Evolutionary conservation across 2,113 vertebrate genomes (phyloP).

Genomic region (Eupsittula cactorum): DNA sequence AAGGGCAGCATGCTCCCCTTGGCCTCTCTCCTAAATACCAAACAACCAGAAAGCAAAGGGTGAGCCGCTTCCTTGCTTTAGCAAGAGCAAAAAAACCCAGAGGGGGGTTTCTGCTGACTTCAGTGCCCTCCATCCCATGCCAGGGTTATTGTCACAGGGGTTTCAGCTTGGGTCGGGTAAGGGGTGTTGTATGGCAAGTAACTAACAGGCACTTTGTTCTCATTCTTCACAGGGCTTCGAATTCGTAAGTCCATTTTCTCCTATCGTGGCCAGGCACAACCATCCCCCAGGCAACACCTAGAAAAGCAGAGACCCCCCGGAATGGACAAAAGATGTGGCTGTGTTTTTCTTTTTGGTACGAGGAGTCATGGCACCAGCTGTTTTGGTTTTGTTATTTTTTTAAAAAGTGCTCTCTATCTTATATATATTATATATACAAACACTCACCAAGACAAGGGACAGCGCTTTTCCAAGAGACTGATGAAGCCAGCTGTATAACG

Average conservation of each 20-base stretch:
- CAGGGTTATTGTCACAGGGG: not conserved
- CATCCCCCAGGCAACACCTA: not conserved
- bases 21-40: not conserved
- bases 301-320: conserved; percentile 26
- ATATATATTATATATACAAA: conserved; percentile 78
- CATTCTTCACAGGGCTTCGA: not conserved
- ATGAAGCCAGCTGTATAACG: conserved; percentile 73
- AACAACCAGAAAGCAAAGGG: not conserved
- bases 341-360: conserved; percentile 67
- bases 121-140: not conserved
- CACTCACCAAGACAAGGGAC: conserved; percentile 72
- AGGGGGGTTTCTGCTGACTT: not conserved
- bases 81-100: not conserved
- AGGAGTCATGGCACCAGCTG: conserved; percentile 66
- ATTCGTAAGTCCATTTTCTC: not conserved
- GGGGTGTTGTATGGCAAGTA: not conserved
- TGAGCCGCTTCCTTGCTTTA: not conserved
- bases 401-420: conserved; percentile 70
- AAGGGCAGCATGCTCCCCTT: not conserved
- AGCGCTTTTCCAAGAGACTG: conserved; percentile 75
- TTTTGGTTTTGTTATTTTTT: conserved; percentile 67
- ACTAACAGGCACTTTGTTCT: conserved; percentile 25
- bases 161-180: not conserved
- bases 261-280: not conserved
- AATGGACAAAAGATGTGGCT: conserved; percentile 38